A percentile compares a stretch with the other conserved stretches of the same genome.
Conservation (phyloP, 2,113 vertebrate species). For the Tragelaphus strepsiceros region DNA sequence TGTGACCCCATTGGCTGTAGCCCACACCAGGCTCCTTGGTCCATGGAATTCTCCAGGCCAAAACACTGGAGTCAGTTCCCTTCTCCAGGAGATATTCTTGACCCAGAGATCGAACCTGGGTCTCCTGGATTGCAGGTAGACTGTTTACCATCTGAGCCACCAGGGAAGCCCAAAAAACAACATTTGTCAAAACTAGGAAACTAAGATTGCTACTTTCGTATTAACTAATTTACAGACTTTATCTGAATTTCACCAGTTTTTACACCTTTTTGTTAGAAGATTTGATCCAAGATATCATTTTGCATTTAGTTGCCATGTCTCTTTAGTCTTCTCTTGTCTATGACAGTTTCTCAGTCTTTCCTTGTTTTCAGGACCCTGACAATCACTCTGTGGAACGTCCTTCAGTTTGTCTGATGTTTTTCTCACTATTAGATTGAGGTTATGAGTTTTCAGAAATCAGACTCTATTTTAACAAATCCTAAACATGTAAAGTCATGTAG, state of each 20-base stretch:
- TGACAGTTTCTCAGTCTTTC: neutral
- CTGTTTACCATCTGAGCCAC: neutral
- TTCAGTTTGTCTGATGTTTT: constrained; percentile 17
- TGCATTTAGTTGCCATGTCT: neutral
- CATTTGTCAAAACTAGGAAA: neutral
- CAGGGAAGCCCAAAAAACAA: neutral
- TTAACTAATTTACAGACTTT: neutral
- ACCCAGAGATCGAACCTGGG: neutral
- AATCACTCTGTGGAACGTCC: constrained; percentile 11
- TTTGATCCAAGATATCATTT: neutral
- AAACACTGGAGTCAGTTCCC: neutral
- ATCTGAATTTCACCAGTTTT: constrained; percentile 27
- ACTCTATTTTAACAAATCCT: constrained; percentile 42
- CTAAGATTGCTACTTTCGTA: neutral
- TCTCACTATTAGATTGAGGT: neutral
- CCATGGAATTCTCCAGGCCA: neutral
- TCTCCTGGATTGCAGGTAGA: neutral
- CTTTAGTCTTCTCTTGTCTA: neutral
- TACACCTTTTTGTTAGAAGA: neutral
- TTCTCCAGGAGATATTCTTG: neutral
- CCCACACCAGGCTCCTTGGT: neutral
- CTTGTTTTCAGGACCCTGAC: neutral
- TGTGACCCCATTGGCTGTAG: neutral
- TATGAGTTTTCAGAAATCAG: neutral
- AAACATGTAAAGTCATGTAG: neutral